Evolutionary conservation across 2,113 vertebrate genomes (phyloP), one percentile per base, ranked within the genome.

Genomic region (Centropristis striata): DNA sequence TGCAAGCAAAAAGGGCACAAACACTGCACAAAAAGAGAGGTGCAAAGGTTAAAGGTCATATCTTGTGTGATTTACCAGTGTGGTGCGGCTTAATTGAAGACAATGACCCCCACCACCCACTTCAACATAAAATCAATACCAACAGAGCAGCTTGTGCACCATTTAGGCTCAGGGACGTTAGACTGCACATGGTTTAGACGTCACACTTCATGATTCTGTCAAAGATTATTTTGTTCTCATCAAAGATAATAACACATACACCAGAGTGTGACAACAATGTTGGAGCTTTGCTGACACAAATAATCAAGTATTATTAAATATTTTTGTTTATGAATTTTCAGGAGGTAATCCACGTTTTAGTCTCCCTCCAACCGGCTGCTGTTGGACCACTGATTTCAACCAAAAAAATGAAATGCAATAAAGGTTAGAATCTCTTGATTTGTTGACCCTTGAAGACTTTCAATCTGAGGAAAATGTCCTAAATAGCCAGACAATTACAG

Each of bases 91-190:
- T 83, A 83, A 89, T 72, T 84, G 81, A 87, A 87, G 83, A 87
- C 83, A 85, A 91, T 83, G 77, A 85, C 74, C 71, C 76, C 61
- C 21, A 51, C 36, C 68, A 67, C 20, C 78, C 57, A 50, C 63
- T 73, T 58, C 47, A 65, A 80, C 71, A 54, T 54, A 58, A 90
- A 91, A 94, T 93, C 93, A 94, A 94, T 94, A 83, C 4, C 21
- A 64, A 21, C 69, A 75, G 63, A 82, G 3, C 10, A 46, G 64
- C 68, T 81, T 51, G 51, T 66, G 86, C 61, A 73, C 36, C 18
- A 25, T 47, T 49, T 14, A 67, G 46, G 20, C 71, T 71, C 57
- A 20, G 50, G 25, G 50, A 60, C 36, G 71, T 71, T 1, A 54
- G 68, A 28, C 47, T 53, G 47, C 44, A 11, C 60, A 25, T 42